Evolutionary conservation across 2,888 invertebrate genomes (phyloP), one percentile per base, ranked within the genome.

Genomic region (Macrosoma leucophasiata): DNA sequence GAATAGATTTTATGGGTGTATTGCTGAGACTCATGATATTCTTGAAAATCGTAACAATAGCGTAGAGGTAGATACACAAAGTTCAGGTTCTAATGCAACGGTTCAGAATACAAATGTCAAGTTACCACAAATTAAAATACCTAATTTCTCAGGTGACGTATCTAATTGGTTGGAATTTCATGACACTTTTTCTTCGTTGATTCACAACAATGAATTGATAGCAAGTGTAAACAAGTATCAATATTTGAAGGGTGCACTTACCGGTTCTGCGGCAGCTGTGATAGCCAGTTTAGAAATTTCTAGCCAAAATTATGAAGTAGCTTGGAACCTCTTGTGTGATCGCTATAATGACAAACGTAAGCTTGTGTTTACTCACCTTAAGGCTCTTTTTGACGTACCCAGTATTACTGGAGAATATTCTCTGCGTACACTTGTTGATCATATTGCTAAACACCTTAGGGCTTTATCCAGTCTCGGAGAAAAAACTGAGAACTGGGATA

Each of bases 141-240:
- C 30, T 23, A 33, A 11, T 21, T 20, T 26, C 27, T 7, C 6
- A 2, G 33, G 25, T 22, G 27, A 27, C 12, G 12, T 33, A 17
- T n/a, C 33, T 8, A 26, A 33, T 4, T 33, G 33, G 33, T 17
- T 33, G 10, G 26, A 33, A 13, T 27, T 33, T 20, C 26, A 33
- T 26, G 33, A 33, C 22, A 33, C 26, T 5, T 33, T 14, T 15
- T 10, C 26, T 33, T 33, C 33, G 7, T 10, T 33, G 27, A 33
- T 33, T 27, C 33, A 33, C 27, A 17, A 20, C 8, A 33, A 33
- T 33, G 33, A 33, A 2, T 33, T 21, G 4, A 33, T 33, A n/a
- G 22, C 30, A 31, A 31, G 17, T 11, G 6, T 31, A 1, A 31
- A 31, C 8, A 23, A 31, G 23, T 31, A 23, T 23, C 30, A 31